Evolutionary conservation across 2,113 vertebrate species (phyloP), one percentile per base, ranked within the genome.

Genomic region (human): DNA sequence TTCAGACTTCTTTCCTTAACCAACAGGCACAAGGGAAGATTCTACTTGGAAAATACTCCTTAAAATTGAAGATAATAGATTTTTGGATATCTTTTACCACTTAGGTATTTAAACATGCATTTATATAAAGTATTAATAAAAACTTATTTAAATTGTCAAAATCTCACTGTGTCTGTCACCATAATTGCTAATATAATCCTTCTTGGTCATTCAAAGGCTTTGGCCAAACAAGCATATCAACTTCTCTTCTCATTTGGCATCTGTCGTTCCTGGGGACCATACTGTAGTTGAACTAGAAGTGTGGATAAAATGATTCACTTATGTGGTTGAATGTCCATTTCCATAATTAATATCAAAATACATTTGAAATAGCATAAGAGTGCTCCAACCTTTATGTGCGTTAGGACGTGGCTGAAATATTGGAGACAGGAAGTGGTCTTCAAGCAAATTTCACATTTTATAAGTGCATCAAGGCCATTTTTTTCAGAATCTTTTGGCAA

Each of bases 401-500:
- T 76, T 80, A 72, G 68, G 61, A 79, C 2, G 0, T 76, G 70
- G 40, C 50, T 79, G 89, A 93, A 97, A 96, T 97, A 89, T 82
- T 98, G 90, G 79, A 97, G 79, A 70, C 78, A 90, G 59, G 68
- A 80, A 88, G 90, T 98, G 83, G 80, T 92, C 92, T 84, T 98
- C 84, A 32, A 89, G 90, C 8, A 85, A 25, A 82, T 94, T 94
- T 96, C 27, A 78, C 16, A 66, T 96, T 91, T 88, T 17, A 13
- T 92, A 93, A 86, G 45, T 75, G 2, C 38, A 75, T 84, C n/a
- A 59, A 97, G 80, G 30, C 45, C 75, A 35, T 86, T 86, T 97
- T 45, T 95, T 90, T 85, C 89, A 94, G 97, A 83, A 75, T 89
- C 80, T 97, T 95, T 81, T 89, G 89, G 52, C 95, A 97, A 48